Evolutionary conservation across 2,797 vertebrate genomes (phyloP).

Genomic region (Delichon dasypus): DNA sequence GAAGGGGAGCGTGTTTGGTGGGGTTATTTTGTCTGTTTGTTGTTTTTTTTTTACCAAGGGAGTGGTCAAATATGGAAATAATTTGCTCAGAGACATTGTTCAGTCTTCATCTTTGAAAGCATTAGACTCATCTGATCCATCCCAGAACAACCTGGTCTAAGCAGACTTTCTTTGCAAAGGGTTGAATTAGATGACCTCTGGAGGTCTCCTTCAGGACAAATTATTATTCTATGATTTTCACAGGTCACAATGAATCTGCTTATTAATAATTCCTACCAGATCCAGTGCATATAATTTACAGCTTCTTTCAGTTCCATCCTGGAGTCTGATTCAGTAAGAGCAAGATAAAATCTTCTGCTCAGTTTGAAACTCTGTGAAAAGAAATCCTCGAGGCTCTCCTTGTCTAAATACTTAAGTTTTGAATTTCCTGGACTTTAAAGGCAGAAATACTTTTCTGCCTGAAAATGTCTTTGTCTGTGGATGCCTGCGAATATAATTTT

Average conservation of each 20-base stretch:
- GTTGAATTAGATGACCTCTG: neutral
- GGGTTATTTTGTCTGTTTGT: neutral
- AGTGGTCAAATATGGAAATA: neutral
- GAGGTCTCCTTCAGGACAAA: neutral
- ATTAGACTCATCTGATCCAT: neutral
- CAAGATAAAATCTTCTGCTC: neutral
- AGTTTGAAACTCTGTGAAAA: neutral
- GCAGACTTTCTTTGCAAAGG: neutral
- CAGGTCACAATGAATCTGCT: neutral
- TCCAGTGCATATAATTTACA: neutral
- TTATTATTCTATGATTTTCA: neutral
- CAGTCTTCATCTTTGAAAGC: neutral
- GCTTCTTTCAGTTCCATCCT: neutral
- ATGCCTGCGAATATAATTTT: neutral
- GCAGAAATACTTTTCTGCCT: neutral
- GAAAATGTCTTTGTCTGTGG: neutral
- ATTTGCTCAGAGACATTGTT: neutral
- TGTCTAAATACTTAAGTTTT: neutral
- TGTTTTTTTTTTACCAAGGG: neutral
- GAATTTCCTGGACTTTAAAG: constrained; percentile 1
- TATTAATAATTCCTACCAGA: neutral
- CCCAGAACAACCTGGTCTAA: neutral
- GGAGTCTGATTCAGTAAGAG: neutral
- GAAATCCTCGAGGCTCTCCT: neutral
- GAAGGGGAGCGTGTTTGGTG: neutral